These are phyloP conservation scores for Riparia riparia DNA, from an alignment of 2,113 vertebrate species.

Conservation along the genomic window DNA sequence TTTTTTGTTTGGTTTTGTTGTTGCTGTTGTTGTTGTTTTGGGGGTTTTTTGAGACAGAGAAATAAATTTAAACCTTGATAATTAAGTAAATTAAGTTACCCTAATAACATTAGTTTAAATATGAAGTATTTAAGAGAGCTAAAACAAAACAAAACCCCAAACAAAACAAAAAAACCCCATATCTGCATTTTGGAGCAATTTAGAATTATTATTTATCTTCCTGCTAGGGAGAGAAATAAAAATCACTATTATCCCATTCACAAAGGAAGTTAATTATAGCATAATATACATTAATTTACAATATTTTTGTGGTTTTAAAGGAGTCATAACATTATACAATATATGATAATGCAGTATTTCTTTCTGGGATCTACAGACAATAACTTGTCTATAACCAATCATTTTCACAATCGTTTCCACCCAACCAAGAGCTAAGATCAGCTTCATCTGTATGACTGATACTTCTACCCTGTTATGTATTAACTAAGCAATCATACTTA, in stretches of 20 bases:
- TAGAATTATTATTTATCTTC: background rate
- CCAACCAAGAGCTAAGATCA: background rate
- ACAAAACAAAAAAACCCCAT: fast-evolving
- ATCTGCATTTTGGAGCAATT: background rate
- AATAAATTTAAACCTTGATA: background rate
- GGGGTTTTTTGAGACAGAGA: background rate
- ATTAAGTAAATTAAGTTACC: background rate
- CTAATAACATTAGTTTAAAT: background rate
- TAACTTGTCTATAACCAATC: background rate
- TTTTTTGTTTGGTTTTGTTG: no score
- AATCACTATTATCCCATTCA: background rate
- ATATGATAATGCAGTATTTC: background rate
- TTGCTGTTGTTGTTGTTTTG: no score
- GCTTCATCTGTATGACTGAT: background rate
- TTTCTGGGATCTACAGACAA: background rate
- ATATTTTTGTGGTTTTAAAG: background rate
- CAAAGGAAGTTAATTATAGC: background rate
- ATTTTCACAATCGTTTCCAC: background rate
- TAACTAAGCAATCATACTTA: background rate
- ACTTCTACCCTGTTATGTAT: background rate
- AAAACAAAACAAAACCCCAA: background rate
- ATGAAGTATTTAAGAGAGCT: background rate
- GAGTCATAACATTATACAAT: background rate
- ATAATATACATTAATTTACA: background rate
- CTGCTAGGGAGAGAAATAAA: background rate